These are phyloP conservation scores for Drosophila watanabei DNA, from an alignment of 1,140 invertebrate genomes.

Conservation along the genomic window DNA sequence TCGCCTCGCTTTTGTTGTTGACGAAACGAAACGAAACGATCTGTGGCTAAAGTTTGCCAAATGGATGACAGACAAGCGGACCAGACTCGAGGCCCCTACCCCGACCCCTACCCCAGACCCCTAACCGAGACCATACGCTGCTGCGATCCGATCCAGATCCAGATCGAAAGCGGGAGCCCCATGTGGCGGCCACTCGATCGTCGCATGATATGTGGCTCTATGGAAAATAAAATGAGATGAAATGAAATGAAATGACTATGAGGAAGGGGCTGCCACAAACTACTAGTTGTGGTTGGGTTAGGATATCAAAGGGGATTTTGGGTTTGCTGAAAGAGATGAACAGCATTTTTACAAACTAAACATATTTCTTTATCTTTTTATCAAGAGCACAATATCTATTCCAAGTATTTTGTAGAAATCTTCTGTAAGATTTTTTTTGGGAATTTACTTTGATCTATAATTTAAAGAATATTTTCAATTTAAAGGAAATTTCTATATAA, in stretches of 20 bases:
- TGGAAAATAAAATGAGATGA: slow-evolving; percentile 41
- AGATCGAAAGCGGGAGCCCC: slow-evolving; percentile 45
- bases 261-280: slow-evolving; percentile 20
- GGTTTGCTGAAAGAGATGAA: not conserved
- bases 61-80: slow-evolving; percentile 48
- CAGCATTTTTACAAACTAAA: not conserved
- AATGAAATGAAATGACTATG: slow-evolving; percentile 31
- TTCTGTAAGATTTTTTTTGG: not conserved
- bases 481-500: too few species aligned
- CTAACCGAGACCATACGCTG: too few species aligned
- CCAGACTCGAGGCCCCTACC: slow-evolving; percentile 13
- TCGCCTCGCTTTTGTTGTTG: slow-evolving; percentile 49
- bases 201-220: slow-evolving; percentile 67
- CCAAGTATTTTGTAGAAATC: not conserved
- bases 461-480: too few species aligned
- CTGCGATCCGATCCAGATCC: slow-evolving; percentile 35
- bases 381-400: not conserved
- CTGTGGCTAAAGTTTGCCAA: slow-evolving; percentile 68
- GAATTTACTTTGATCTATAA: not conserved
- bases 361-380: not conserved
- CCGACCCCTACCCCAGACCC: slow-evolving; percentile 3
- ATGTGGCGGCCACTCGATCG: slow-evolving; percentile 67
- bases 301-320: slow-evolving; percentile 45
- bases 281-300: slow-evolving; percentile 37
- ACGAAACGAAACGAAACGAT: slow-evolving; percentile 59